A percentile compares a stretch with the other conserved stretches of the same genome.
These are phyloP conservation scores for Acanthopagrus latus DNA, from an alignment of 2,797 vertebrate genomes.

Conservation along the genomic window DNA sequence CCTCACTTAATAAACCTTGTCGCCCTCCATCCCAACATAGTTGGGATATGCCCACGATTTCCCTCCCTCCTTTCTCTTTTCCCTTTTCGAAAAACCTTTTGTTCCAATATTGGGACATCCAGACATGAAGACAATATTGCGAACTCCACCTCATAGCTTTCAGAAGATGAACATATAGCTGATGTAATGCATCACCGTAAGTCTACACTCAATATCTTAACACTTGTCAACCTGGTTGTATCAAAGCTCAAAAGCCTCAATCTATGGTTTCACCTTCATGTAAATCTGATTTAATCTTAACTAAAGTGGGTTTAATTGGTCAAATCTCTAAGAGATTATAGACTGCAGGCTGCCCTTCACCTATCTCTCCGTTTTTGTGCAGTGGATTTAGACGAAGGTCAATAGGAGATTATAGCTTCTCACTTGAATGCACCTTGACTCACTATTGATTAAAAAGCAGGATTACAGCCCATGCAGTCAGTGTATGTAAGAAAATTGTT, in stretches of 20 bases:
- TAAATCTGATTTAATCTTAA: slow-evolving; percentile 27
- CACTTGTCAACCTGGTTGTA: background rate
- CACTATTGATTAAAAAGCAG: slow-evolving; percentile 1
- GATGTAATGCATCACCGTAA: background rate
- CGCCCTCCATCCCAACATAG: slow-evolving; percentile 48
- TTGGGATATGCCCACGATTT: slow-evolving; percentile 52
- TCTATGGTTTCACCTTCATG: slow-evolving; percentile 10
- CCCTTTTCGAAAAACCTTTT: slow-evolving; percentile 37
- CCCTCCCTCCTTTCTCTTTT: slow-evolving; percentile 28
- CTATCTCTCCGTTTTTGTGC: slow-evolving; percentile 22
- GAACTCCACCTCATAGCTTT: slow-evolving; percentile 77
- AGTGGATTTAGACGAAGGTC: slow-evolving; percentile 15
- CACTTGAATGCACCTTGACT: slow-evolving; percentile 15
- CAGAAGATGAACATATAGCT: slow-evolving; percentile 60
- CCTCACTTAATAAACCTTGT: slow-evolving; percentile 38
- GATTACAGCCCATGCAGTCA: background rate
- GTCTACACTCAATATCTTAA: background rate
- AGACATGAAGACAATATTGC: slow-evolving; percentile 68
- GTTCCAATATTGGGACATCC: slow-evolving; percentile 72
- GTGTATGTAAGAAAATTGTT: background rate
- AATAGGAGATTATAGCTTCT: slow-evolving; percentile 41
- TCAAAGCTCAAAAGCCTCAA: slow-evolving; percentile 9
- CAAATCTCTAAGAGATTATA: slow-evolving; percentile 31
- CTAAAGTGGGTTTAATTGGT: slow-evolving; percentile 40
- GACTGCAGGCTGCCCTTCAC: slow-evolving; percentile 19